Conservation (phyloP, 2,797 vertebrate genomes). For the Mus caroli region DNA sequence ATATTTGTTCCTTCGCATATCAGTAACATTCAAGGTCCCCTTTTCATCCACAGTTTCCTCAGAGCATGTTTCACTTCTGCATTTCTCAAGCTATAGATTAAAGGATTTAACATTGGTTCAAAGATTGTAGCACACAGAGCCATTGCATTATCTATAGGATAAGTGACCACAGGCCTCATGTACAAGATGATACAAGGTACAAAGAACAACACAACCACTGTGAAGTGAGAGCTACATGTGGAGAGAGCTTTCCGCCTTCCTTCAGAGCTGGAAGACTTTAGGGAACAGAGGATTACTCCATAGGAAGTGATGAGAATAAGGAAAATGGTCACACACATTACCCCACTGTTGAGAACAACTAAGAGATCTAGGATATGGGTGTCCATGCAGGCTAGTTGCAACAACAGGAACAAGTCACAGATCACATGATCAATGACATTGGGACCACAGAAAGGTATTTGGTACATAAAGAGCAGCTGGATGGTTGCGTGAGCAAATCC, state of each 20-base stretch:
- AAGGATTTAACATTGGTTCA: constrained; percentile 59
- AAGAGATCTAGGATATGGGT: not conserved
- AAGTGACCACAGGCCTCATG: constrained; percentile 11
- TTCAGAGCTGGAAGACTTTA: constrained; percentile 13
- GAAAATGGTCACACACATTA: constrained; percentile 52
- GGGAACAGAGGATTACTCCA: not conserved
- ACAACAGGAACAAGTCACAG: constrained; percentile 69
- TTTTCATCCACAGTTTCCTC: constrained; percentile 38
- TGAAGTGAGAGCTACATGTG: constrained; percentile 49
- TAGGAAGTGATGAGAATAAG: constrained; percentile 37
- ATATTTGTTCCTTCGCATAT: not conserved
- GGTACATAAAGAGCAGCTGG: constrained; percentile 63
- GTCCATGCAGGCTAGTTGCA: constrained; percentile 62
- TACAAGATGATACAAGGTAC: constrained; percentile 43
- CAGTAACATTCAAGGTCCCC: not conserved
- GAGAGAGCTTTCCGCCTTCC: not conserved
- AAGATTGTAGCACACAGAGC: constrained; percentile 23
- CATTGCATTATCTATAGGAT: constrained; percentile 40
- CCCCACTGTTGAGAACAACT: constrained; percentile 44
- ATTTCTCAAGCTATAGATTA: constrained; percentile 65
- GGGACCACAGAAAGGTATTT: constrained; percentile 64
- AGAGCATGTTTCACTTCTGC: constrained; percentile 39
- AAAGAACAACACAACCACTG: constrained; percentile 49
- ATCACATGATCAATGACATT: constrained; percentile 63
- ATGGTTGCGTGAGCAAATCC: not conserved